Base-by-base conservation (phyloP, 1,140 invertebrate genomes). In the Steinernema feltiae region DNA sequence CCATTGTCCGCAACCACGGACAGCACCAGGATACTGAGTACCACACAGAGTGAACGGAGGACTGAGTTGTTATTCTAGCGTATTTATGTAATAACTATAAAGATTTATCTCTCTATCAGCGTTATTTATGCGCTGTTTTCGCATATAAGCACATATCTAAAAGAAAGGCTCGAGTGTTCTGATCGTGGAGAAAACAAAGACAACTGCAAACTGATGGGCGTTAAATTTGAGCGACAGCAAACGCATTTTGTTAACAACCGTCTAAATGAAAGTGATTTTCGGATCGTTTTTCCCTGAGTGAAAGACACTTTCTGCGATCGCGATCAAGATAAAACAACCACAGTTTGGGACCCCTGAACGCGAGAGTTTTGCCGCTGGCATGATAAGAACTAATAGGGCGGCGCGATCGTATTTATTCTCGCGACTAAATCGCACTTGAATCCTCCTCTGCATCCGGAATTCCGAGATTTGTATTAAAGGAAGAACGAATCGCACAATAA, bases 391-490 rank as follows among this genome's bases (percentile, higher is more conserved):
- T 15, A 63, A 63, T 63, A 21, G 53, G 53, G 53, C 53, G 53
- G 53, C 53, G 24, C 53, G 53, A 63, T 27, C 12, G 24, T 12
- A 27, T 7, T 3, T 3, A 7, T 63, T 63, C 7, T 63, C 53
- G 53, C 24, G 12, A 41, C 35, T 18, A 63, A 63, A 27, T 63
- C 53, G 53, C 7, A 63, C 53, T 63, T 63, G 53, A 63, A 63
- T 63, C 53, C 53, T n/a, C 24, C 53, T 63, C 12, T 63, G 53
- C 53, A 63, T 63, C 53, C 53, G 53, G 53, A 63, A 63, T 63
- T 27, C 24, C 12, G 53, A 3, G 53, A n/a, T 63, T 63, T 63
- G 12, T 63, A 63, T 63, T 15, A 63, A 63, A 63, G 53, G 53
- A 63, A 17, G 53, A 15, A n/a, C 7, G 24, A 3, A 63, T 3